Percentiles rank a stretch among this genome's conserved stretches.
Evolutionary conservation across 2,113 vertebrate species (phyloP).

Genomic region (Sakesphorus luctuosus): DNA sequence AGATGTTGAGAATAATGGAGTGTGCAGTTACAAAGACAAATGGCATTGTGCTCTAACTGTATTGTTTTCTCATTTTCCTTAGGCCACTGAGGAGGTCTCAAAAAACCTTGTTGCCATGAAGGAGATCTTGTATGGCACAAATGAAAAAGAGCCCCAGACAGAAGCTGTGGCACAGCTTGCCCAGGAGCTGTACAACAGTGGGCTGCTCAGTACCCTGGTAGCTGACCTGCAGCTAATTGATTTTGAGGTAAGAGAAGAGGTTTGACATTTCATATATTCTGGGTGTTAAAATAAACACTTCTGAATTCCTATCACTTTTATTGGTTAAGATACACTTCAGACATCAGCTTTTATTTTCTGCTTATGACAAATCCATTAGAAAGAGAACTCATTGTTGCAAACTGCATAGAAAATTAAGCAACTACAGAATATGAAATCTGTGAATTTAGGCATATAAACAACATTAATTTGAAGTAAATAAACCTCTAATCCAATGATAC

Average conservation of each 20-base stretch:
- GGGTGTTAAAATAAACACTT: not conserved
- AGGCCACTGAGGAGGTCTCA: conserved; percentile 97
- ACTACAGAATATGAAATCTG: not conserved
- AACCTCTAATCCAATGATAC: not conserved
- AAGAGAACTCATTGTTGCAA: not conserved
- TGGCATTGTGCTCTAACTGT: not conserved
- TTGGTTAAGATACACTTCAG: not conserved
- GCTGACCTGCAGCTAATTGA: conserved; percentile 93
- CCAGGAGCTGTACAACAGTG: conserved; percentile 95
- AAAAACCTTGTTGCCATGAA: conserved; percentile 97
- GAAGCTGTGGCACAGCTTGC: conserved; percentile 94
- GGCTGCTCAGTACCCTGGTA: conserved; percentile 88
- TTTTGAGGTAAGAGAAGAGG: conserved; percentile 85
- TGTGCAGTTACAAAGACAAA: not conserved
- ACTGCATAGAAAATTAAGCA: not conserved
- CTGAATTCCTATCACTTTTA: not conserved
- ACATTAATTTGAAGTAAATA: not conserved
- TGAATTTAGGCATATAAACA: not conserved
- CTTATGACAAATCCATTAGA: not conserved
- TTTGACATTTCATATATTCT: not conserved
- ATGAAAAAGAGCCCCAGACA: conserved; percentile 92
- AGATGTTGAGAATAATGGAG: not conserved
- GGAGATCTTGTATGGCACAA: conserved; percentile 93
- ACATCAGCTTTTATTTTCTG: not conserved
- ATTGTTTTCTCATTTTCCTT: conserved; percentile 7